Evolutionary conservation across 2,888 invertebrate genomes (phyloP), one percentile per base, ranked within the genome.

Genomic region (Tenthredo notha): DNA sequence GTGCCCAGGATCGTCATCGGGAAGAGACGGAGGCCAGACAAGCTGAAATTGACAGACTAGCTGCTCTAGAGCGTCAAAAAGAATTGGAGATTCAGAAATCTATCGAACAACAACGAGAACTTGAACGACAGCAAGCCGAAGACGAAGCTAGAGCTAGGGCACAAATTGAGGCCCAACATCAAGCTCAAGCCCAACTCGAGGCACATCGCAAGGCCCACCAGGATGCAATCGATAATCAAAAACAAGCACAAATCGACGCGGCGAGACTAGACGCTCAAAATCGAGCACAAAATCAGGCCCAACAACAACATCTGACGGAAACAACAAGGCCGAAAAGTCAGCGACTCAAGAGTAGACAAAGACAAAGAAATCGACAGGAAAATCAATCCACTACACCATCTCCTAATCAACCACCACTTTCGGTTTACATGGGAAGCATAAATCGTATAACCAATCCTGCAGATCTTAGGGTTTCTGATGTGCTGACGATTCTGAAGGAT

Each of bases 331-430:
- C 84, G 12, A 75, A 40, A 15, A 70, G 58, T 80, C 25, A 85
- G 88, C 2, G 78, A 29, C 12, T 10, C 6, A 80, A 65, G 18
- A 37, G 54, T 7, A 74, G 84, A 47, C 75, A 54, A 25, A 82
- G 80, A 33, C 74, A 54, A 6, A 74, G 72, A n/a, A 74, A 29
- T 33, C 75, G 50, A 29, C 80, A 80, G 43, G 65, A 58, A 61
- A 61, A 74, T 18, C 29, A 47, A 40, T 85, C 88, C 50, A 65
- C 89, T 74, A 85, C 91, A 0, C 91, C 93, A 0, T 92, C 93
- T 0, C 96, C 98, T 0, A 97, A 98, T 92, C 98, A 98, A 91
- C 98, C 98, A 1, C 97, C 98, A 0, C 92, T 98, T 74, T 97
- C 98, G 1, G 97, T 98, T 87, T 98, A 97, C 91, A 95, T 97